phyloP scores from a whole-genome alignment of 2,888 invertebrate species.

The Auanema sp. region DNA sequence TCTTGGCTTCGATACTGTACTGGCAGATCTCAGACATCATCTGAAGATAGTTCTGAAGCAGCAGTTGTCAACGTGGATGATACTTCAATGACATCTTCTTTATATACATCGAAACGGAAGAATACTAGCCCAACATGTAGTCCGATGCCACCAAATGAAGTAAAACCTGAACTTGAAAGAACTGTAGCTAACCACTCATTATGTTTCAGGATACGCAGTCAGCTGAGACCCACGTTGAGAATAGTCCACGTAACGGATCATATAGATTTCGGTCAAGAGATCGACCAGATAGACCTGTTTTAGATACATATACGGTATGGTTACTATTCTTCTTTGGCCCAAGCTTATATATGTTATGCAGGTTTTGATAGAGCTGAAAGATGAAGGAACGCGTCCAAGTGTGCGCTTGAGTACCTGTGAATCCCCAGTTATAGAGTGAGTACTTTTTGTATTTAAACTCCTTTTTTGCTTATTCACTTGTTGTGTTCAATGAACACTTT shows the following conservation, averaged over 20 bases:
- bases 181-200: background rate
- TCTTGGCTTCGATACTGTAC: slow-evolving; percentile 44
- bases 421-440: slow-evolving; percentile 30
- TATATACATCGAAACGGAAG: slow-evolving; percentile 33
- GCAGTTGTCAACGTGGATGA: slow-evolving; percentile 49
- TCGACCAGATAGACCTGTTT: slow-evolving; percentile 16
- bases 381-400: slow-evolving; percentile 56
- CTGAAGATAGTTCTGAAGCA: slow-evolving; percentile 15
- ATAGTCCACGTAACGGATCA: slow-evolving; percentile 40
- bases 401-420: slow-evolving; percentile 51
- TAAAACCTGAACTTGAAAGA: slow-evolving; percentile 8
- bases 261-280: slow-evolving; percentile 33
- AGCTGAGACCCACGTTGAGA: slow-evolving; percentile 33
- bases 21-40: slow-evolving; percentile 36
- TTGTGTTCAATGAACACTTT: background rate
- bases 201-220: slow-evolving; percentile 32
- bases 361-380: slow-evolving; percentile 59
- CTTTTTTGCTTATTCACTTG: background rate
- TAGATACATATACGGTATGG: slow-evolving; percentile 45
- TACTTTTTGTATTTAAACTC: background rate
- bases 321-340: background rate
- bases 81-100: slow-evolving; percentile 47
- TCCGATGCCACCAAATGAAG: slow-evolving; percentile 26
- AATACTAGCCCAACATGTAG: slow-evolving; percentile 34
- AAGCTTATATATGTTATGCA: background rate